Conservation (phyloP, 2,888 invertebrate genomes). For the Phytoseiulus persimilis region DNA sequence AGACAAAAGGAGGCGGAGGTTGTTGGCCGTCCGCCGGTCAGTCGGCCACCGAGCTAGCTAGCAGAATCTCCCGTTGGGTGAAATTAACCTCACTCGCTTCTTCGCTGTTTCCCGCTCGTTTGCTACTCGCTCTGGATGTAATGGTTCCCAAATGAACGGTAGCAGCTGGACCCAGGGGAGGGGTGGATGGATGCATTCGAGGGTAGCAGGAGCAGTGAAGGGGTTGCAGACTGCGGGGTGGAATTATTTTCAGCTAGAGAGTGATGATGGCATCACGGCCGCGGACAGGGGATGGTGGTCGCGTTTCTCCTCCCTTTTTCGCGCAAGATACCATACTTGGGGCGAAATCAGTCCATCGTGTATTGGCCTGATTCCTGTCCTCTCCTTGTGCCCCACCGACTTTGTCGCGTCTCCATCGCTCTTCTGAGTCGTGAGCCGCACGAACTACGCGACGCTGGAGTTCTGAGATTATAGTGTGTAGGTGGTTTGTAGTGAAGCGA, state of each 20-base stretch:
- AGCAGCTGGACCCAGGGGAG: neutral
- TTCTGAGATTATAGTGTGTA: no score
- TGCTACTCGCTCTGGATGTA: constrained; percentile 5
- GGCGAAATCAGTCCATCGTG: no score
- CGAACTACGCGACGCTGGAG: no score
- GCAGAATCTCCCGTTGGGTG: neutral
- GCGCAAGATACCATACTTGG: neutral
- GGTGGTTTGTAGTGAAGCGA: no score
- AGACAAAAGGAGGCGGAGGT: neutral
- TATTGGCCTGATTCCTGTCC: no score
- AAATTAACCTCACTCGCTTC: neutral
- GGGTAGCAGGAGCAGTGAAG: neutral
- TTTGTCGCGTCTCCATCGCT: no score
- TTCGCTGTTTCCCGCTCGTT: neutral
- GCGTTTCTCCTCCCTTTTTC: neutral
- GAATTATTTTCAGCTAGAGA: neutral
- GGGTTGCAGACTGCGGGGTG: neutral
- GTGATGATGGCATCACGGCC: neutral
- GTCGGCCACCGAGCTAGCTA: neutral
- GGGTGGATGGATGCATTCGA: neutral
- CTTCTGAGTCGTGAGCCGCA: no score
- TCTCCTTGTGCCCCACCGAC: no score
- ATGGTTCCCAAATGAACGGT: constrained; percentile 5
- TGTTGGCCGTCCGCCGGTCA: neutral
- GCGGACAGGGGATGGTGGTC: neutral